phyloP scores from a whole-genome alignment of 2,113 vertebrate species.

The Bos taurus region DNA sequence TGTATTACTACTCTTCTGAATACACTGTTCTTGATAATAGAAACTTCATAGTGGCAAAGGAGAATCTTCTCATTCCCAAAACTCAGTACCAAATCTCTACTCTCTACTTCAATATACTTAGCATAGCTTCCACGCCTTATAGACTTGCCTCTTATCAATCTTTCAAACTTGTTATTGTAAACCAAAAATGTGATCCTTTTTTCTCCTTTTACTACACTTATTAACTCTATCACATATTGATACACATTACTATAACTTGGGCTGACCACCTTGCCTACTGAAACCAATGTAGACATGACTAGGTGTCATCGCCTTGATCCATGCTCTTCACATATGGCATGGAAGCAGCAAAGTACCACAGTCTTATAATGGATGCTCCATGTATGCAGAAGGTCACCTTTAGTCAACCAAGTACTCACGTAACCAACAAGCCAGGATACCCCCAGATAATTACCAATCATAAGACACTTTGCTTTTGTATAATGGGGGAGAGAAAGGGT shows the following conservation, averaged over 20 bases:
- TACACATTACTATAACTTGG: background rate
- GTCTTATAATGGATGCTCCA: rapidly evolving
- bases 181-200: background rate
- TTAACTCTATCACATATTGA: background rate
- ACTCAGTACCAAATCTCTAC: background rate
- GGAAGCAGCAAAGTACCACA: background rate
- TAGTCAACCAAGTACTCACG: background rate
- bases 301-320: background rate
- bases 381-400: background rate
- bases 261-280: background rate
- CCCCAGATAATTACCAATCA: background rate
- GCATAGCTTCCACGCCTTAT: background rate
- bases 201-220: background rate
- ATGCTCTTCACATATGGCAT: background rate
- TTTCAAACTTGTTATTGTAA: background rate
- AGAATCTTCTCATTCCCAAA: background rate
- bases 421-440: background rate
- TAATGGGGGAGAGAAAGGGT: background rate
- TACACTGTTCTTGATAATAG: background rate
- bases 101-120: background rate
- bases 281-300: background rate
- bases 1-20: background rate
- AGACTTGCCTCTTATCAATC: background rate
- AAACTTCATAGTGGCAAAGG: background rate
- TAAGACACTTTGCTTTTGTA: background rate